Percentiles rank a stretch among this genome's conserved stretches.
These are phyloP conservation scores for Huso huso DNA, from an alignment of 2,797 vertebrate species.

Conservation along the genomic window DNA sequence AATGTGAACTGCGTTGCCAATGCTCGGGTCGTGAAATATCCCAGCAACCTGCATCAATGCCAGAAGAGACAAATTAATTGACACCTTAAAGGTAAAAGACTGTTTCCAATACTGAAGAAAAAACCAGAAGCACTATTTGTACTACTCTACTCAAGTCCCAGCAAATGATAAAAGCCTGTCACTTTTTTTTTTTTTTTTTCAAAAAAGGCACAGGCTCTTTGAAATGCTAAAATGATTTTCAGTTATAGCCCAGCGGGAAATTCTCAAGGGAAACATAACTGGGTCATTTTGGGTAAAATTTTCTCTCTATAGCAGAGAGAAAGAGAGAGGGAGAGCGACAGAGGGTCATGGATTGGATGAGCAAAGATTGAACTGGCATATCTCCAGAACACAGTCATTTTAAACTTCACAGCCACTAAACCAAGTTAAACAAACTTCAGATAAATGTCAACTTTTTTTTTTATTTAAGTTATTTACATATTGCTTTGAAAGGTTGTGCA, in stretches of 20 bases:
- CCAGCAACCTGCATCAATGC: slow-evolving; percentile 74
- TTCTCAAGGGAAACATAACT: too few relatives aligned
- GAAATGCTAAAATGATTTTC: not conserved
- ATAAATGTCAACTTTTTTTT: too few relatives aligned
- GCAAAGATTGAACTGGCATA: too few relatives aligned
- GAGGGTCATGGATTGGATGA: too few relatives aligned
- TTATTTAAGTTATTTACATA: too few relatives aligned
- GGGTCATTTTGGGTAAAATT: too few relatives aligned
- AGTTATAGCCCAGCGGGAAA: not conserved
- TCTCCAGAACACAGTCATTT: too few relatives aligned
- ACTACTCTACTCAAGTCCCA: not conserved
- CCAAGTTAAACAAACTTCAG: too few relatives aligned
- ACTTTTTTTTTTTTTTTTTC: not conserved
- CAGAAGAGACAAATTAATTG: slow-evolving; percentile 31
- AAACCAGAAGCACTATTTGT: not conserved
- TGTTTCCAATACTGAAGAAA: not conserved
- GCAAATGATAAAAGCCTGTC: not conserved
- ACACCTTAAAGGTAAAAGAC: slow-evolving; percentile 13
- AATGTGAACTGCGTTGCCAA: slow-evolving; percentile 91
- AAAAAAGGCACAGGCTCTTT: not conserved
- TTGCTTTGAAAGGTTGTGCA: too few relatives aligned
- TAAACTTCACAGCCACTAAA: too few relatives aligned
- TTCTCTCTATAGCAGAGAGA: too few relatives aligned
- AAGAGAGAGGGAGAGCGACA: too few relatives aligned
- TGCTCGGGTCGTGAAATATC: slow-evolving; percentile 88